Conservation (phyloP, 2,113 vertebrate species). For the Melanotaenia duboulayi region DNA sequence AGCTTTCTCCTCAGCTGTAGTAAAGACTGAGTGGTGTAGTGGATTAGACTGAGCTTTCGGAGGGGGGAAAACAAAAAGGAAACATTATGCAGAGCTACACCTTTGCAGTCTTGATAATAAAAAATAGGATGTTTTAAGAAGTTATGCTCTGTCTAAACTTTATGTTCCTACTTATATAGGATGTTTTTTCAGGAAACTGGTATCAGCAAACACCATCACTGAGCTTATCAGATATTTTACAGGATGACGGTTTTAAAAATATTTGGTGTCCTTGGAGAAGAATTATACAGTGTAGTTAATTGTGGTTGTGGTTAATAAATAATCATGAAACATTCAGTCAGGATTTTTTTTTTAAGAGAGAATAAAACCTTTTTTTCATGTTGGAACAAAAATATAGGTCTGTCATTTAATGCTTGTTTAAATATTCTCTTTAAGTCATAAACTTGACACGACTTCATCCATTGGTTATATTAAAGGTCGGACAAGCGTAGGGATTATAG, state of each 20-base stretch:
- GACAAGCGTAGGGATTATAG: not conserved
- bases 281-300: too few species aligned
- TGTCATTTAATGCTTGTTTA: not conserved
- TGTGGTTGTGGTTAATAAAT: too few species aligned
- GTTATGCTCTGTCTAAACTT: not conserved
- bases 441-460: not conserved
- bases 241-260: too few species aligned
- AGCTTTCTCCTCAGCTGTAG: slow-evolving; percentile 23
- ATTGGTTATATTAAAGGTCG: not conserved
- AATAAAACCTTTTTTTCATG: too few species aligned
- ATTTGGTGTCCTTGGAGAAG: too few species aligned
- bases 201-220: too few species aligned
- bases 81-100: not conserved
- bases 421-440: not conserved
- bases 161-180: too few species aligned
- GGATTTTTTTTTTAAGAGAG: too few species aligned
- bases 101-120: not conserved
- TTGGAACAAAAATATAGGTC: not conserved
- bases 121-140: not conserved
- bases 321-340: too few species aligned
- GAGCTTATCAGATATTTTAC: too few species aligned
- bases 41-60: not conserved
- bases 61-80: not conserved
- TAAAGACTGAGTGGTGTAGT: not conserved
- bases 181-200: not conserved